A percentile compares a stretch with the other conserved stretches of the same genome.
These are phyloP conservation scores for Habroteleia sp. DNA, from an alignment of 2,888 invertebrate genomes.

Conservation along the genomic window DNA sequence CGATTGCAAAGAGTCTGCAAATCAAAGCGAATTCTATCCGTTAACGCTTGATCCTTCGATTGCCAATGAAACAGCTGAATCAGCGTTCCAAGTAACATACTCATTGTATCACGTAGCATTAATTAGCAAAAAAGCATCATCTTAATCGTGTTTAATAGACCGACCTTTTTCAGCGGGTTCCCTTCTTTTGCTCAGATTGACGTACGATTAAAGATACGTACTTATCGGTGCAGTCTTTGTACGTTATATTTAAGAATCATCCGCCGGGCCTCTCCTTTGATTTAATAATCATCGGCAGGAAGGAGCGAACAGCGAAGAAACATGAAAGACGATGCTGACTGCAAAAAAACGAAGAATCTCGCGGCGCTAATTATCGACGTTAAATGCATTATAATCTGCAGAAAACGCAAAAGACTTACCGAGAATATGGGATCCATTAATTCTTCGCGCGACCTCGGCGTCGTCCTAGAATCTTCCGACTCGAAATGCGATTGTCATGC, in stretches of 20 bases:
- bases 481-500: conserved; percentile 56
- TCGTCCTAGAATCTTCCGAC: conserved; percentile 50
- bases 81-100: conserved; percentile 45
- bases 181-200: conserved; percentile 34
- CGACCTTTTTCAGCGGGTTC: conserved; percentile 19
- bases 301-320: neutral
- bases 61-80: conserved; percentile 50
- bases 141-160: conserved; percentile 60
- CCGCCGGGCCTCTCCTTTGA: conserved; percentile 37
- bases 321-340: conserved; percentile 1
- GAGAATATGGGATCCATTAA: conserved; percentile 43
- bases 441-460: conserved; percentile 37
- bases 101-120: conserved; percentile 58
- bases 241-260: conserved; percentile 39
- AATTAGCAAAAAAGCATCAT: conserved; percentile 59
- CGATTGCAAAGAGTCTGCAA: conserved; percentile 16
- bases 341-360: conserved; percentile 27
- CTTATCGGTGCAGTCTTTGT: conserved; percentile 39
- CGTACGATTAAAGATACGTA: conserved; percentile 42
- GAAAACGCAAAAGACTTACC: conserved; percentile 8
- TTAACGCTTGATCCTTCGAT: conserved; percentile 14
- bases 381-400: conserved; percentile 26
- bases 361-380: conserved; percentile 40
- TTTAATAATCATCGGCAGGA: conserved; percentile 42
- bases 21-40: conserved; percentile 25